Evolutionary conservation across 2,113 vertebrate species (phyloP).

Genomic region (Oryzias woworae): DNA sequence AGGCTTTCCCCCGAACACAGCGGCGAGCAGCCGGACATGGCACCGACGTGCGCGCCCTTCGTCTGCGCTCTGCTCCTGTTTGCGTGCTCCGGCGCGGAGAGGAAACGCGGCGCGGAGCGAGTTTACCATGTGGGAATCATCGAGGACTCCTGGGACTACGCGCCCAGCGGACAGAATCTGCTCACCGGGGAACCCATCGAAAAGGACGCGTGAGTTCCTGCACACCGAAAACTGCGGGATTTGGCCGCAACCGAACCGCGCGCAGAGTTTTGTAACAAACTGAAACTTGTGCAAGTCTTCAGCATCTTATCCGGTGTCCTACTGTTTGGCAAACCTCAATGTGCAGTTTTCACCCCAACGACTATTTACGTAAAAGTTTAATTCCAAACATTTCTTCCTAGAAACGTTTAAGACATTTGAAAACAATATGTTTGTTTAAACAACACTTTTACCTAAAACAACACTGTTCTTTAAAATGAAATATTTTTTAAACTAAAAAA

Average conservation of each 20-base stretch:
- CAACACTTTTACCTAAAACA: too few species aligned
- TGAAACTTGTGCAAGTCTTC: too few species aligned
- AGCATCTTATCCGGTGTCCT: too few species aligned
- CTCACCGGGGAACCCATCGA: constrained; percentile 78
- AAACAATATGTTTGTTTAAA: too few species aligned
- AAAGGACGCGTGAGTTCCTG: constrained; percentile 85
- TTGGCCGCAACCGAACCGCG: not conserved
- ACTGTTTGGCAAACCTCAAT: too few species aligned
- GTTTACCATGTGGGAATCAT: constrained; percentile 87
- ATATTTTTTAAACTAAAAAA: not conserved
- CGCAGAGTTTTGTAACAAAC: too few species aligned
- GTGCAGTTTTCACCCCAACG: too few species aligned
- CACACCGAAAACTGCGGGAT: not conserved
- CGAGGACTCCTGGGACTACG: constrained; percentile 91
- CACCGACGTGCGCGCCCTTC: constrained; percentile 15
- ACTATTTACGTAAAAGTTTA: too few species aligned
- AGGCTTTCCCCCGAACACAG: not conserved
- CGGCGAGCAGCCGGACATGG: constrained; percentile 23
- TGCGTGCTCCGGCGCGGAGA: constrained; percentile 11
- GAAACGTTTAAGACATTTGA: too few species aligned
- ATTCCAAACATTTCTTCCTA: too few species aligned
- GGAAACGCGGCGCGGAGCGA: constrained; percentile 56
- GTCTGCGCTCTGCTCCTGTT: constrained; percentile 23
- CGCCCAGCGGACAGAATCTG: constrained; percentile 84
- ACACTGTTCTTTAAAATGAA: not conserved